phyloP scores from a whole-genome alignment of 2,113 vertebrate species.

The Hylia prasina region DNA sequence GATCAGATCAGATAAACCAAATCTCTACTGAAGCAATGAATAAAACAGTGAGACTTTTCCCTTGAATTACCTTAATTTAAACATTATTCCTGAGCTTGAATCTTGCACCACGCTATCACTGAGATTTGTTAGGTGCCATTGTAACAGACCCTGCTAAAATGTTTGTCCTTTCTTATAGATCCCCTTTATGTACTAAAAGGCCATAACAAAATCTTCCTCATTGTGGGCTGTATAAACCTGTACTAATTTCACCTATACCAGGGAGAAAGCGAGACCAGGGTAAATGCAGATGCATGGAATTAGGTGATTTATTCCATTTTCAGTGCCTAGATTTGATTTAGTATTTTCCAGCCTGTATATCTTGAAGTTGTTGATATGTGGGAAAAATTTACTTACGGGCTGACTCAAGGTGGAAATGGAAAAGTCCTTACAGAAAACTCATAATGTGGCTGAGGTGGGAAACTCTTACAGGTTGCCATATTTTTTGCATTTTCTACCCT shows the following conservation, averaged over 20 bases:
- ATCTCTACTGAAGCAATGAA: neutral
- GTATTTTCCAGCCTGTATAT: neutral
- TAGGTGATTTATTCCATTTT: neutral
- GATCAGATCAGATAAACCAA: neutral
- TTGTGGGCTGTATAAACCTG: neutral
- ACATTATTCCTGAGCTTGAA: neutral
- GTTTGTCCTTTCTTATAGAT: neutral
- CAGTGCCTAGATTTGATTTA: neutral
- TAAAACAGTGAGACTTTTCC: neutral
- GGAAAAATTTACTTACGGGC: neutral
- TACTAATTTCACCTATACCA: neutral
- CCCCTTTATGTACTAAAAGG: neutral
- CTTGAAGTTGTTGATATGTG: neutral
- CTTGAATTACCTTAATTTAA: neutral
- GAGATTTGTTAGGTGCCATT: neutral
- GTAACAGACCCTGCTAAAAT: neutral
- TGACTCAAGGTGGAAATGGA: neutral
- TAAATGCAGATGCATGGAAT: neutral
- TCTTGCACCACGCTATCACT: rapidly evolving
- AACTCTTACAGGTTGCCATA: neutral
- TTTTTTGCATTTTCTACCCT: neutral
- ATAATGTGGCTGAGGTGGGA: neutral
- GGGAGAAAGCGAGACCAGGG: neutral
- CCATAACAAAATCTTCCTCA: neutral
- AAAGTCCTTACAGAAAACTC: neutral